Conservation (phyloP, 2,113 vertebrate genomes). For the Aleadryas rufinucha region DNA sequence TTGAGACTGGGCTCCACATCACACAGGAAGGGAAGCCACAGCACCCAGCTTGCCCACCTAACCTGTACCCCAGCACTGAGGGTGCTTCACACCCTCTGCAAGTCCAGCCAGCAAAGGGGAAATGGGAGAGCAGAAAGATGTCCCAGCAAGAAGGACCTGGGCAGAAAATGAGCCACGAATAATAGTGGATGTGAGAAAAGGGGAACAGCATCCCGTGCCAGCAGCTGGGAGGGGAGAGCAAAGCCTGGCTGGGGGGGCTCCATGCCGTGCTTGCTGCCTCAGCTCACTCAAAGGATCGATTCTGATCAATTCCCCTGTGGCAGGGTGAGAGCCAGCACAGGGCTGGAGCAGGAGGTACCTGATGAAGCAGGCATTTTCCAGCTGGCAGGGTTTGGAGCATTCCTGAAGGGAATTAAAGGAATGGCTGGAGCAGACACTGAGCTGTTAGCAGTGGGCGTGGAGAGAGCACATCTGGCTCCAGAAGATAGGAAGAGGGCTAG, state of each 20-base stretch:
- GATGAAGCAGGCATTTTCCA: not conserved
- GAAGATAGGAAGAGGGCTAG: not conserved
- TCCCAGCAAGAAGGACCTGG: not conserved
- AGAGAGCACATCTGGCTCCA: not conserved
- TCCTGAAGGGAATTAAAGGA: not conserved
- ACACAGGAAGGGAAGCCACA: not conserved
- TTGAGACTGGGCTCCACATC: accelerated
- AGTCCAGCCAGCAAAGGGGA: not conserved
- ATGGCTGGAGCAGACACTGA: not conserved
- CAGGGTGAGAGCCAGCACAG: not conserved
- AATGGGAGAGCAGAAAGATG: not conserved
- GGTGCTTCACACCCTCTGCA: not conserved
- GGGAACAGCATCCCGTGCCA: not conserved
- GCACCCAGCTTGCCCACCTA: not conserved
- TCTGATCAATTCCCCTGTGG: not conserved
- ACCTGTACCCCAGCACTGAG: not conserved
- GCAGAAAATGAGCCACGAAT: not conserved
- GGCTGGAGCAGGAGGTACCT: not conserved
- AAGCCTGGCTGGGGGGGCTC: not conserved
- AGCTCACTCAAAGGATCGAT: not conserved
- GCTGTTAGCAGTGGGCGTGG: not conserved
- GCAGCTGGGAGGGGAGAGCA: not conserved
- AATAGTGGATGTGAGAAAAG: not conserved
- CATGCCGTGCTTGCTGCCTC: not conserved
- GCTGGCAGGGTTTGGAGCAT: not conserved